A percentile compares a stretch with the other conserved stretches of the same genome.
Conservation (phyloP, 2,113 vertebrate genomes). For the Labrus mixtus region DNA sequence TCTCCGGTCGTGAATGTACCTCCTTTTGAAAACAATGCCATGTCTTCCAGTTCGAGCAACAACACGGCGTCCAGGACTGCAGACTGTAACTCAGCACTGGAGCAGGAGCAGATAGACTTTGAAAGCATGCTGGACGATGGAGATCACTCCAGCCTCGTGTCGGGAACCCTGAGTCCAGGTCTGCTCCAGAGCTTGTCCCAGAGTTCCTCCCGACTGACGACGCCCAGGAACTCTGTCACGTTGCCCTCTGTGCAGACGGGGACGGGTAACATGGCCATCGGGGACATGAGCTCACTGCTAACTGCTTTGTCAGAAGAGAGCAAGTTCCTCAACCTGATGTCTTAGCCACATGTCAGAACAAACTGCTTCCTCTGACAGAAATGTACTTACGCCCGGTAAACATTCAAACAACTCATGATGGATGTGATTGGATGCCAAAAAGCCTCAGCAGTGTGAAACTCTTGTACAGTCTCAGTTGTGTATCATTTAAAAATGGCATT, state of each 20-base stretch:
- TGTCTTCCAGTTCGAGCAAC: slow-evolving; percentile 84
- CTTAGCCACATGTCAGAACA: slow-evolving; percentile 70
- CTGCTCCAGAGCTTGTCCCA: slow-evolving; percentile 90
- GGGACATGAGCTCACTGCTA: slow-evolving; percentile 95
- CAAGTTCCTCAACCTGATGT: slow-evolving; percentile 93
- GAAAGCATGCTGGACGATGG: slow-evolving; percentile 92
- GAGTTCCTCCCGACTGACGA: slow-evolving; percentile 92
- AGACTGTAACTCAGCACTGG: slow-evolving; percentile 81
- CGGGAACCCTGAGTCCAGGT: slow-evolving; percentile 90
- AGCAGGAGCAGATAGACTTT: slow-evolving; percentile 89
- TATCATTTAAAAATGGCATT: slow-evolving; percentile 58
- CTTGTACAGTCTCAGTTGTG: slow-evolving; percentile 63
- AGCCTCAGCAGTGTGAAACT: slow-evolving; percentile 19
- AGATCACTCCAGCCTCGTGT: slow-evolving; percentile 91
- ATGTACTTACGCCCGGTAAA: slow-evolving; percentile 11
- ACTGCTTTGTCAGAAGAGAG: slow-evolving; percentile 93
- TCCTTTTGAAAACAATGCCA: slow-evolving; percentile 67
- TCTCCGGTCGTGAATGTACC: slow-evolving; percentile 23
- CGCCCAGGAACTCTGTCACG: slow-evolving; percentile 87
- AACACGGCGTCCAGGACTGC: slow-evolving; percentile 88
- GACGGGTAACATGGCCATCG: slow-evolving; percentile 94
- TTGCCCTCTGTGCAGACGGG: slow-evolving; percentile 85
- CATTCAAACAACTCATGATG: slow-evolving; percentile 8
- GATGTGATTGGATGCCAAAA: slow-evolving; percentile 11
- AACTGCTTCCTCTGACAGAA: background rate